Conservation (phyloP, 2,888 invertebrate genomes). For the Hydraecia micacea region DNA sequence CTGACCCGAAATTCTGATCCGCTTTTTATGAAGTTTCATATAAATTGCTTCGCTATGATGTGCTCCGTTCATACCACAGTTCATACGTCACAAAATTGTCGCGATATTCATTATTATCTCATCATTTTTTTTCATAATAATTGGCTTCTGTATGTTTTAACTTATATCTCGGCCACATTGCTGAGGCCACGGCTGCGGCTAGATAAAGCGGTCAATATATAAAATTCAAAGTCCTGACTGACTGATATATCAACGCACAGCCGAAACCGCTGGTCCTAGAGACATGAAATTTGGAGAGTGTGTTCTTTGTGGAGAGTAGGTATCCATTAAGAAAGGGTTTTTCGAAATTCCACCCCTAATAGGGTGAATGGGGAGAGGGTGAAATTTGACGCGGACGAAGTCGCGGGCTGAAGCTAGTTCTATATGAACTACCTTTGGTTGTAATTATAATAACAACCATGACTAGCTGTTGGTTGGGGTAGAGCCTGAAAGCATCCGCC, state of each 20-base stretch:
- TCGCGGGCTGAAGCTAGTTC: not conserved
- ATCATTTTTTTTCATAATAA: not conserved
- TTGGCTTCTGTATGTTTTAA: not conserved
- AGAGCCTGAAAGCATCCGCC: not conserved
- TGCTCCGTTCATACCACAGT: not conserved
- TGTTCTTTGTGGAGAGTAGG: too few species aligned
- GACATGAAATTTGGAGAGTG: too few species aligned
- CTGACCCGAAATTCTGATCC: constrained; percentile 35
- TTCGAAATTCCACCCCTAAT: too few species aligned
- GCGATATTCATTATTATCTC: not conserved
- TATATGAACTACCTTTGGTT: constrained; percentile 38
- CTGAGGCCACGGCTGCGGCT: constrained; percentile 18
- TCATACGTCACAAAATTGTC: constrained; percentile 1
- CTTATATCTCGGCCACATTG: not conserved
- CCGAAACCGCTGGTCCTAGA: too few species aligned
- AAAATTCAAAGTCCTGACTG: too few species aligned
- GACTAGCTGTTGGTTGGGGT: not conserved
- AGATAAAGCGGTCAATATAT: not conserved
- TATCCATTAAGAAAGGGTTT: too few species aligned
- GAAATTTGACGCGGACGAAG: too few species aligned
- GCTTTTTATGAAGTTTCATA: constrained; percentile 38
- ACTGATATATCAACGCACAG: too few species aligned
- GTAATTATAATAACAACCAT: constrained; percentile 20
- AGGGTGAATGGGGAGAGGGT: too few species aligned
- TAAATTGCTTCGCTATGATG: constrained; percentile 18